Base-by-base conservation (phyloP, 2,888 invertebrate species). In the Drosophila monieri region DNA sequence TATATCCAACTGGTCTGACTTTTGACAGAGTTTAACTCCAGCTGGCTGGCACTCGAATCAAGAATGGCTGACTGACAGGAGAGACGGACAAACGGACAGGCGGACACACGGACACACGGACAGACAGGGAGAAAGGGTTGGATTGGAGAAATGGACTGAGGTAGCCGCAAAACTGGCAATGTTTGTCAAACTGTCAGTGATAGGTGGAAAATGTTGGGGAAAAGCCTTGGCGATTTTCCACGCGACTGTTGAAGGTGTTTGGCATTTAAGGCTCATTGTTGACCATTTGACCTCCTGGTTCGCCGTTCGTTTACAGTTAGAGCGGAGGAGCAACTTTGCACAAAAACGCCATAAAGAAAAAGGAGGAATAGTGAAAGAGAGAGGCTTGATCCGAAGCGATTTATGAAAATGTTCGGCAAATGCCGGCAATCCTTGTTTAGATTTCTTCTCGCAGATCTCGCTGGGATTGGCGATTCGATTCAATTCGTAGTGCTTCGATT, bases 381-480 rank as follows among this genome's bases (percentile, higher is more conserved):
- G 48, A 35, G 66, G 60, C 57, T 61, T 58, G 55, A 54, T 52
- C 49, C 39, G 41, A 47, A 32, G 59, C 68, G 74, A 85, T 83
- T 83, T 83, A 83, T 83, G 83, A 87, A 83, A 83, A 81, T 87
- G 79, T 77, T 73, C 74, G 62, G 18, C n/a, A n/a, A n/a, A n/a
- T n/a, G n/a, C 18, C 15, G 60, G 60, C 60, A 18, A 61, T 60
- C 60, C 61, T 60, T 61, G 60, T 61, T 61, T 47, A 61, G 61
- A 23, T 46, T 47, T 44, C 27, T 54, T 14, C 44, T 30, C 9
- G 27, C 3, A 46, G 60, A 46, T 46, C 60, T 43, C 55, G 57
- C 56, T 72, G 77, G 79, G 76, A 77, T 87, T 70, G 78, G 73
- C 81, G 71, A 71, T 87, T 76, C 72, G 67, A 75, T 73, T 55